Evolutionary conservation across 2,888 invertebrate species (phyloP).

Genomic region (Ashinkailepas kermadecensis): DNA sequence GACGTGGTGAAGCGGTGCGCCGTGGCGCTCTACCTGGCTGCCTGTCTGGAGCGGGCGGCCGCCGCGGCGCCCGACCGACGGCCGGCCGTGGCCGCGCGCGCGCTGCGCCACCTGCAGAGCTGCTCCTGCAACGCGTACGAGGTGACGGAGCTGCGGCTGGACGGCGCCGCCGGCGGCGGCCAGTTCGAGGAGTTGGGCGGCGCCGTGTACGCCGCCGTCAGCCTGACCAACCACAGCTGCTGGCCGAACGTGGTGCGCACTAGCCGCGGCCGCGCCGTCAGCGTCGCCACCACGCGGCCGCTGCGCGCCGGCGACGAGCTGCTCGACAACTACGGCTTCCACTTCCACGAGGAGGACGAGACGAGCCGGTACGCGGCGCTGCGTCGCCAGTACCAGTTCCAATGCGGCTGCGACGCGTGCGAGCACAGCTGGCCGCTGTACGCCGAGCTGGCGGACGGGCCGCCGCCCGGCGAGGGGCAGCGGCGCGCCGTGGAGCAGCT

Average conservation of each 20-base stretch:
- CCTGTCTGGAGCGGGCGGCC: constrained; percentile 40
- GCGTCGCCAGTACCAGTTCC: constrained; percentile 44
- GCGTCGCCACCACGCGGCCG: constrained; percentile 35
- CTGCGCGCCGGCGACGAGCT: constrained; percentile 43
- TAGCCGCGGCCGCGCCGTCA: constrained; percentile 35
- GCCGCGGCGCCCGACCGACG: constrained; percentile 35
- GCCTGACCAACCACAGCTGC: constrained; percentile 47
- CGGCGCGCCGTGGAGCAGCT: constrained; percentile 10
- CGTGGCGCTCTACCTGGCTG: constrained; percentile 43
- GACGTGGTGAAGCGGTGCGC: constrained; percentile 42
- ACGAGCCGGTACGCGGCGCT: constrained; percentile 40
- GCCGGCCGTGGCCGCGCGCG: constrained; percentile 38
- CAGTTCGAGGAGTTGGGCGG: constrained; percentile 42
- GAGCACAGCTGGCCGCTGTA: constrained; percentile 40
- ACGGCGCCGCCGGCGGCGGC: constrained; percentile 36
- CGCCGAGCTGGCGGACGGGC: constrained; percentile 25
- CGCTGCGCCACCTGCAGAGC: constrained; percentile 44
- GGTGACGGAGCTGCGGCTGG: constrained; percentile 40
- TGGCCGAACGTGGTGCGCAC: constrained; percentile 46
- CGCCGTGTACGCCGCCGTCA: constrained; percentile 46
- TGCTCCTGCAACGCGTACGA: constrained; percentile 48
- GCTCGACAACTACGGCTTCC: constrained; percentile 47
- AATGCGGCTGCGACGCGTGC: constrained; percentile 45
- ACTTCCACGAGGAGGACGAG: constrained; percentile 41
- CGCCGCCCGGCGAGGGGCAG: neutral